These are phyloP conservation scores for Archips crataeganus DNA, from an alignment of 2,888 invertebrate species.

Conservation along the genomic window DNA sequence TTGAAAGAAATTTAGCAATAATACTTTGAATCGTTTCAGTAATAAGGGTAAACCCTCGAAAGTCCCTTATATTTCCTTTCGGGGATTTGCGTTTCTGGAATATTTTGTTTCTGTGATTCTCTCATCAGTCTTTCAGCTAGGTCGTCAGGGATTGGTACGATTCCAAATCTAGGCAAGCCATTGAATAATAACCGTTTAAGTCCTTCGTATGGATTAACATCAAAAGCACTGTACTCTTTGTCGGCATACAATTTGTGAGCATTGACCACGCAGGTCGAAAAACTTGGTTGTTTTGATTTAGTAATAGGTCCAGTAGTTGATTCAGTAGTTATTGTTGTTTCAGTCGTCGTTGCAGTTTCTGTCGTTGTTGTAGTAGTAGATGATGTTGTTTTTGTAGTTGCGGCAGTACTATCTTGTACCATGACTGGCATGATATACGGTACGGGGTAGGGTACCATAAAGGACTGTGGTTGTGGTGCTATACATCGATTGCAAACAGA, in stretches of 20 bases:
- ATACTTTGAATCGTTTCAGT: background rate
- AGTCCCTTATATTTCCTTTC: background rate
- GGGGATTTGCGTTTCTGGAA: background rate
- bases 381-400: slow-evolving; percentile 34
- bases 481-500: slow-evolving; percentile 49
- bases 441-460: slow-evolving; percentile 59
- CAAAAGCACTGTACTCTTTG: slow-evolving; percentile 47
- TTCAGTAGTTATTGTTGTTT: background rate
- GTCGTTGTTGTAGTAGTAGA: background rate
- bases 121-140: slow-evolving; percentile 63
- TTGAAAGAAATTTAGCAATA: background rate
- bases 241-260: background rate
- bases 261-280: slow-evolving; percentile 32
- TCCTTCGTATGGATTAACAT: slow-evolving; percentile 29
- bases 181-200: slow-evolving; percentile 59
- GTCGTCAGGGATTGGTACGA: slow-evolving; percentile 67
- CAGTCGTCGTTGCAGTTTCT: background rate
- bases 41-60: background rate
- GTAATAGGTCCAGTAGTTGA: background rate
- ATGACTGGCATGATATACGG: slow-evolving; percentile 49
- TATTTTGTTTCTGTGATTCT: slow-evolving; percentile 43
- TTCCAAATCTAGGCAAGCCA: slow-evolving; percentile 66
- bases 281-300: background rate
- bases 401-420: background rate
- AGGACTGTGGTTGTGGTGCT: slow-evolving; percentile 45